Evolutionary conservation across 2,888 invertebrate species (phyloP).

Genomic region (Digitonthophagus gazella): DNA sequence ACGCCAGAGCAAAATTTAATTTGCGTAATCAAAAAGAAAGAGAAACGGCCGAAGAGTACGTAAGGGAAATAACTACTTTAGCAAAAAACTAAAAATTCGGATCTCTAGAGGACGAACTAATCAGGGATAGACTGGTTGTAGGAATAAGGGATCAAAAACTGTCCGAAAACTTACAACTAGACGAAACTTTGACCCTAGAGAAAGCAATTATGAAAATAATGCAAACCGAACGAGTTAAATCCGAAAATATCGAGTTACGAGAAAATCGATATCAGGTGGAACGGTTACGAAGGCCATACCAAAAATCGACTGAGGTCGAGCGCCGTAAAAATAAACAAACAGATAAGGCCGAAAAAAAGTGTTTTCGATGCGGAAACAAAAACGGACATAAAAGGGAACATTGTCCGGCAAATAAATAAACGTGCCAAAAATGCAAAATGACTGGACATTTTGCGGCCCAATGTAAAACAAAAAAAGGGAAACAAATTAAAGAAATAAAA

Average conservation of each 20-base stretch:
- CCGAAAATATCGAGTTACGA: constrained; percentile 27
- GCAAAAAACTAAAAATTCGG: constrained; percentile 33
- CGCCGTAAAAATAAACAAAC: neutral
- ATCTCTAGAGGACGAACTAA: constrained; percentile 33
- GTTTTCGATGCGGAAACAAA: constrained; percentile 22
- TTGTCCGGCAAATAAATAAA: constrained; percentile 32
- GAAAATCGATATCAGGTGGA: neutral
- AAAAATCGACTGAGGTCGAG: no score
- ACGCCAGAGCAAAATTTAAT: no score
- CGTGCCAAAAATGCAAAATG: constrained; percentile 31
- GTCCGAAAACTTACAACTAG: constrained; percentile 32
- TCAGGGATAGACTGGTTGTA: constrained; percentile 36
- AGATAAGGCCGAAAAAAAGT: neutral
- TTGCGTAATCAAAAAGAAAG: constrained; percentile 16
- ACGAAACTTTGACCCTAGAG: constrained; percentile 30
- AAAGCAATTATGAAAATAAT: constrained; percentile 27
- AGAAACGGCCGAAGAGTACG: constrained; percentile 25
- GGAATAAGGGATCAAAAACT: constrained; percentile 33
- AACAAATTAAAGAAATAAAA: neutral
- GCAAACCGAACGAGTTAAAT: constrained; percentile 27
- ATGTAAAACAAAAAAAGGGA: constrained; percentile 28
- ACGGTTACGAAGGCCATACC: no score
- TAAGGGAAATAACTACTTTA: constrained; percentile 22
- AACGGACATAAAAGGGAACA: constrained; percentile 19
- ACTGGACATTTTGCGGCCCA: constrained; percentile 33